phyloP scores from a whole-genome alignment of 1,140 invertebrate genomes.

The Harpegnathos saltator region DNA sequence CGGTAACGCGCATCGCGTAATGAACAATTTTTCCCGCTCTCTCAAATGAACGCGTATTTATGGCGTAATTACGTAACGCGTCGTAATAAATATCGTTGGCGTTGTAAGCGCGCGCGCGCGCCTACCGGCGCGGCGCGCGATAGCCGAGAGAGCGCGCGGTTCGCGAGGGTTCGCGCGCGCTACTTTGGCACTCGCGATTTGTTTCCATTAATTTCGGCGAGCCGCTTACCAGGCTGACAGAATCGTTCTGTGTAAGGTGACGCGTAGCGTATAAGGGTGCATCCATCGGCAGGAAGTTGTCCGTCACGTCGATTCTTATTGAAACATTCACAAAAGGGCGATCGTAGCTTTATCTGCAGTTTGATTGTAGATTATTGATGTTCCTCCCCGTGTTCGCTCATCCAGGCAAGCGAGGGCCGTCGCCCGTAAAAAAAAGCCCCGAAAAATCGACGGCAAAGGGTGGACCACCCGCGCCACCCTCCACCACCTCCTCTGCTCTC shows the following conservation, averaged over 20 bases:
- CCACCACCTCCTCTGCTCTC: conserved; percentile 53
- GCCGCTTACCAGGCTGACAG: conserved; percentile 42
- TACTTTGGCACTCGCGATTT: conserved; percentile 18
- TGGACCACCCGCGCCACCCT: conserved; percentile 71
- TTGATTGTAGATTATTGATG: conserved; percentile 87
- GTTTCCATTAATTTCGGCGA: conserved; percentile 47
- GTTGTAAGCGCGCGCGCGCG: conserved; percentile 20
- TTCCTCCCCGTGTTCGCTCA: conserved; percentile 84
- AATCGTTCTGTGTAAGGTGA: conserved; percentile 44
- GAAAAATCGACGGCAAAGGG: conserved; percentile 82
- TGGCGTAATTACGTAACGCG: conserved; percentile 56
- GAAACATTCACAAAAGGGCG: conserved; percentile 85
- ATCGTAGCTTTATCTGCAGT: conserved; percentile 85
- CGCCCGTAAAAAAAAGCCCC: conserved; percentile 82
- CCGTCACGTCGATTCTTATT: conserved; percentile 82
- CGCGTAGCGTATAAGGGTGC: conserved; percentile 54
- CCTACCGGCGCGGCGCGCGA: no score
- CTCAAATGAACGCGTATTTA: conserved; percentile 56
- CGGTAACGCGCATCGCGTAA: conserved; percentile 57
- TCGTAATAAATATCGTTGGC: conserved; percentile 56
- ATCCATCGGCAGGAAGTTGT: conserved; percentile 71
- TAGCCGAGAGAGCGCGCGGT: no score
- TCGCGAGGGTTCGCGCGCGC: not conserved
- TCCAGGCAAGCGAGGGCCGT: conserved; percentile 82
- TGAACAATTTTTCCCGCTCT: conserved; percentile 56